A percentile compares a stretch with the other conserved stretches of the same genome.
Evolutionary conservation across 2,113 vertebrate genomes (phyloP).

Genomic region (Formicarius rufipectus): DNA sequence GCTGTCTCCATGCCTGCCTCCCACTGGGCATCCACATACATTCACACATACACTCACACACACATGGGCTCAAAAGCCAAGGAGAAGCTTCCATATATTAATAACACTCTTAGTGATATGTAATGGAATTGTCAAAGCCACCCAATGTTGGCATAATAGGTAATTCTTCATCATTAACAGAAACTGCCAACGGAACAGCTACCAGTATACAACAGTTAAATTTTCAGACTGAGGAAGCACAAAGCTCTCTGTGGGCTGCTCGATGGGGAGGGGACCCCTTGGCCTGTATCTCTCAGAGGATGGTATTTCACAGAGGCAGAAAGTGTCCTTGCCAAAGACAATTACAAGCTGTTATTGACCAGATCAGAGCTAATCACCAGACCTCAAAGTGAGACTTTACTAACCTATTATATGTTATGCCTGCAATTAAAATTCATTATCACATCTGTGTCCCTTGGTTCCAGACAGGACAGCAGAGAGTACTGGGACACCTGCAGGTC

Average conservation of each 20-base stretch:
- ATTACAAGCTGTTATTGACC: background rate
- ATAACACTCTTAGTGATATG: slow-evolving; percentile 56
- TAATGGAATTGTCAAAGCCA: slow-evolving; percentile 69
- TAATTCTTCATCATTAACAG: slow-evolving; percentile 66
- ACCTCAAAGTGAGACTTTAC: background rate
- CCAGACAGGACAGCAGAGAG: background rate
- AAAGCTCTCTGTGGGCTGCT: background rate
- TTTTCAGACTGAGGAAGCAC: slow-evolving; percentile 15
- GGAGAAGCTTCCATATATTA: slow-evolving; percentile 43
- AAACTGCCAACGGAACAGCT: slow-evolving; percentile 23
- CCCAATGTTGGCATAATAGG: background rate
- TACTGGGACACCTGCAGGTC: background rate
- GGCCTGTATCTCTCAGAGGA: background rate
- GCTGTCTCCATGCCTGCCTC: background rate
- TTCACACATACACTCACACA: background rate
- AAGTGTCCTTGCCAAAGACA: background rate
- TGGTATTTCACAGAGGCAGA: background rate
- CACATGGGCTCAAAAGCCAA: background rate
- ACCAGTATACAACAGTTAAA: background rate
- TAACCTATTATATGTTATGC: background rate
- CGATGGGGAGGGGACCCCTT: background rate
- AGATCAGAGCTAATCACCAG: background rate
- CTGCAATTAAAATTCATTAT: background rate
- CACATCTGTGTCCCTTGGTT: background rate
- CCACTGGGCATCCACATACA: accelerated